Base-by-base conservation (phyloP, 2,113 vertebrate genomes). In the Daubentonia madagascariensis region DNA sequence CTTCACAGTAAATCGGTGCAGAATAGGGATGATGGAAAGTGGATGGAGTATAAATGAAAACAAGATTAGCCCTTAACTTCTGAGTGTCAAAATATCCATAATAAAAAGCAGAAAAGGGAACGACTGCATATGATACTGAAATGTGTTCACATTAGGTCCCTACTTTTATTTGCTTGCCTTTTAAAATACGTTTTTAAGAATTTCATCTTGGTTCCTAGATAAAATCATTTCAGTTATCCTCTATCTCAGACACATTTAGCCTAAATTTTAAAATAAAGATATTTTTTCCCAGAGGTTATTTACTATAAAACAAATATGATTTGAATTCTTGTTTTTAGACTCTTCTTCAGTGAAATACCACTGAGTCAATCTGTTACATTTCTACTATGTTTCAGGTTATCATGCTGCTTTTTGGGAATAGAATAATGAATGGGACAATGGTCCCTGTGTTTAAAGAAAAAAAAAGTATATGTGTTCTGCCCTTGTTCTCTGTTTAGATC, bases 91-190 rank as follows among this genome's bases (percentile, higher is more conserved):
- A 85, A 90, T 84, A 20, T 89, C 40, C 16, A 9, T 84, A 59
- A 48, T 73, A 84, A 90, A 94, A 85, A 37, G 11, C 37, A 59
- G 87, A 79, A 23, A 50, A 35, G 35, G 1, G 35, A 11, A n/a
- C 30, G 40, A 72, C 11, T 45, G 8, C 43, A 14, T 85, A 22
- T 57, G 16, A 10, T 80, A 43, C 32, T 92, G 40, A 90, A 67
- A 50, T 76, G n/a, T 59, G 40, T 75, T 88, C 70, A 79, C 1
- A 63, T 57, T 50, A 50, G n/a, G 11, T 68, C 73, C 65, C 18
- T 43, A 13, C 18, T 80, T 92, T 96, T 83, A 84, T 90, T 80
- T 95, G 28, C n/a, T 95, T 72, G 35, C 52, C 89, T 85, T 91
- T 92, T 67, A 22, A 92, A 81, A 93, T 90, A 17, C 37, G 37